Evolutionary conservation across 1,140 invertebrate genomes (phyloP).

Genomic region (Drosophila novamexicana): DNA sequence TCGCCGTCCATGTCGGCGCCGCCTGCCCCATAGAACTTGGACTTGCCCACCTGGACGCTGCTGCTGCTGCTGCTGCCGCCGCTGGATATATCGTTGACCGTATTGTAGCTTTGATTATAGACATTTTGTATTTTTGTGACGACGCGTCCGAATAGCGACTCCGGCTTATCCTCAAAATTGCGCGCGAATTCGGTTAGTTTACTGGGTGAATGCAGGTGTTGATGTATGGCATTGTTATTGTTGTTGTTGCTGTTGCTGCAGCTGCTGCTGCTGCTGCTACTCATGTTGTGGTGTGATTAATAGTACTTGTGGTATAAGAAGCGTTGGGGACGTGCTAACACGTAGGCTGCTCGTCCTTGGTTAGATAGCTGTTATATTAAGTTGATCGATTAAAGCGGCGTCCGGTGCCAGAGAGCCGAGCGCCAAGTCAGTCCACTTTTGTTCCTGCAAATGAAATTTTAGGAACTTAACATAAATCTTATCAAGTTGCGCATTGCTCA

Average conservation of each 20-base stretch:
- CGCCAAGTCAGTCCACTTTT: constrained; percentile 94
- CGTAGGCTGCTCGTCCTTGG: constrained; percentile 54
- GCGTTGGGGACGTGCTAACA: constrained; percentile 52
- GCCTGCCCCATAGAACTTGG: constrained; percentile 54
- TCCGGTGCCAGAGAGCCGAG: constrained; percentile 86
- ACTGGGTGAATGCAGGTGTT: constrained; percentile 88
- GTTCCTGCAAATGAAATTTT: constrained; percentile 84
- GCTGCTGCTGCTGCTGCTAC: constrained; percentile 85
- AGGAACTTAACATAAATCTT: constrained; percentile 9
- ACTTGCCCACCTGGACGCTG: constrained; percentile 66
- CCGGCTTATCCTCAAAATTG: constrained; percentile 79
- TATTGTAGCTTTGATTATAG: constrained; percentile 83
- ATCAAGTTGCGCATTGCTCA: constrained; percentile 37
- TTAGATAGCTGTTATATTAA: constrained; percentile 80
- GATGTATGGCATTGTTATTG: constrained; percentile 85
- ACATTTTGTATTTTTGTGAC: constrained; percentile 84
- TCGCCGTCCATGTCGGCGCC: constrained; percentile 33
- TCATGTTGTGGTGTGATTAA: constrained; percentile 39
- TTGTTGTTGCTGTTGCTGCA: constrained; percentile 60
- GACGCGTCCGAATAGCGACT: constrained; percentile 77
- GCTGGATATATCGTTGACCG: constrained; percentile 79
- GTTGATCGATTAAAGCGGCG: constrained; percentile 77
- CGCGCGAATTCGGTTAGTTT: constrained; percentile 91
- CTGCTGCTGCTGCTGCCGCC: constrained; percentile 48
- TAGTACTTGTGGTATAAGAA: constrained; percentile 44